Evolutionary conservation across 37 sponge, comb jelly and placozoan genomes (phyloP), one percentile per base, ranked within the genome.

Genomic region (Spongia lamella): DNA sequence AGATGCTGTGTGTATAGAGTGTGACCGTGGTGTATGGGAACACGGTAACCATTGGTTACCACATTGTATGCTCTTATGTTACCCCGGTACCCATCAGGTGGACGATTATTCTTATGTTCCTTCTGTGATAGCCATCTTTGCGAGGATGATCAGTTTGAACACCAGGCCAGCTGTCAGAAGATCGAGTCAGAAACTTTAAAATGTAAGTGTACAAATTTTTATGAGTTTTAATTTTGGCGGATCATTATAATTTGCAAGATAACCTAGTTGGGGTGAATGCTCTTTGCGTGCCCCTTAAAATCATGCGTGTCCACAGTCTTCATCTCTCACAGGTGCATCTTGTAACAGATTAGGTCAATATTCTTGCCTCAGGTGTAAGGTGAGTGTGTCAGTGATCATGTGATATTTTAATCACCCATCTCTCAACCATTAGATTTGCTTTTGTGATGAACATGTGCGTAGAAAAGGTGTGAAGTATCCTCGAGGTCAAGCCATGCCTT

Each of bases 61-160:
- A 96, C 35, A 79, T 77, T 20, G 88, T 94, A 37, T 98, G 99
- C 96, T 86, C 87, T 14, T 96, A 98, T 52, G 99, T 88, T 89
- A 38, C 34, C 63, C 38, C n/a, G 37, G 69, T 67, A 22, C 40
- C 31, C 59, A 38, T n/a, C 47, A 85, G 91, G 97, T 51, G 99
- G 99, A 16, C 71, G 99, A 29, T 36, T 95, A 38, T 98, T 98
- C 72, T 85, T 55, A 24, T 98, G 99, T 58, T 79, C 93, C 17
- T 98, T 80, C 62, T 98, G 99, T 75, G 81, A 81, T 38, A 77
- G 38, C 31, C 84, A 78, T 36, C 38, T 98, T 38, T 98, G 99
- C 70, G 99, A 98, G 78, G 99, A 98, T 66, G 99, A 98, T 59
- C 99, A 98, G 87, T 95, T 98, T 88, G 99, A 98, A 61, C 99